A percentile compares a stretch with the other conserved stretches of the same genome.
Evolutionary conservation across 2,113 vertebrate genomes (phyloP).

Genomic region (Austrofundulus limnaeus): DNA sequence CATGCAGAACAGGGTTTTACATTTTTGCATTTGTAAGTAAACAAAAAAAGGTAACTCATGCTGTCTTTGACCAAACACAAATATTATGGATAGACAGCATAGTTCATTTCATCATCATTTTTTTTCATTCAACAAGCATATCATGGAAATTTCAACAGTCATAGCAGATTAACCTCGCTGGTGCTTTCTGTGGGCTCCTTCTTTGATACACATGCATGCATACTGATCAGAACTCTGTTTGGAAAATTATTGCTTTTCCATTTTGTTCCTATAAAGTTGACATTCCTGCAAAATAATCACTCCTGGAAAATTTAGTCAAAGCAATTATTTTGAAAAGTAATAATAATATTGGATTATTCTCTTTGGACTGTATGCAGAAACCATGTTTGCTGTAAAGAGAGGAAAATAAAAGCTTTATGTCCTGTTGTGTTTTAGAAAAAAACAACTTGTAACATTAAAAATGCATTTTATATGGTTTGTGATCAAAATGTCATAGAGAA

Average conservation of each 20-base stretch:
- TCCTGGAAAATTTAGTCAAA: constrained; percentile 87
- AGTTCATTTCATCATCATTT: constrained; percentile 78
- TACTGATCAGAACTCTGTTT: constrained; percentile 88
- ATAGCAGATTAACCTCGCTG: constrained; percentile 92
- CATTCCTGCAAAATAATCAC: constrained; percentile 96
- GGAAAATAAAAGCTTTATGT: constrained; percentile 6
- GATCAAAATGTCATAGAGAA: constrained; percentile 16
- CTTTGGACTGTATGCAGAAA: constrained; percentile 44
- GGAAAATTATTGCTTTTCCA: constrained; percentile 92
- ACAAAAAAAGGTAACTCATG: constrained; percentile 53
- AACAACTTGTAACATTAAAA: constrained; percentile 15
- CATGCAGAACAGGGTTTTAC: constrained; percentile 13
- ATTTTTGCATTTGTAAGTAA: constrained; percentile 61
- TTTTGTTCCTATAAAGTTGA: constrained; percentile 86
- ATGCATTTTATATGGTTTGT: too few relatives aligned
- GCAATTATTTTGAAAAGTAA: constrained; percentile 88
- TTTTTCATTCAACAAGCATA: constrained; percentile 84
- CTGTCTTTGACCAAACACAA: constrained; percentile 44
- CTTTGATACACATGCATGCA: constrained; percentile 93
- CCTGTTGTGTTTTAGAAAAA: constrained; percentile 1
- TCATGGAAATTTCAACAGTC: constrained; percentile 94
- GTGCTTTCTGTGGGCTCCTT: constrained; percentile 77
- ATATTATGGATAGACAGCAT: constrained; percentile 72
- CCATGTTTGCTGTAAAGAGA: constrained; percentile 19
- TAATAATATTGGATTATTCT: constrained; percentile 80